Conservation (phyloP, 2,797 vertebrate species). For the Pangasius djambal region DNA sequence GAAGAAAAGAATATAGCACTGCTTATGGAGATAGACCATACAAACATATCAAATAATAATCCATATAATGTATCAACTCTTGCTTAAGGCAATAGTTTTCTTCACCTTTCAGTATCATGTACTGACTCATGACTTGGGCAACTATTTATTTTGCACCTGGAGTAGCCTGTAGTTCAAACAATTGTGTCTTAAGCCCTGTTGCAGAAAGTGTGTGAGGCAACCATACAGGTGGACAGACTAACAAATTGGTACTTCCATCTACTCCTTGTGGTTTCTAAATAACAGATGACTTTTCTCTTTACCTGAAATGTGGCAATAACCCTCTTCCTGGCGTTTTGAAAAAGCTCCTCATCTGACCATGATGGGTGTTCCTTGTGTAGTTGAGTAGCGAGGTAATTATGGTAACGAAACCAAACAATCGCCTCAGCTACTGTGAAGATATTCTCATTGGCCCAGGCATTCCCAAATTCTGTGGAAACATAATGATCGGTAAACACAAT, state of each 20-base stretch:
- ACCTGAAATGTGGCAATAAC: slow-evolving; percentile 95
- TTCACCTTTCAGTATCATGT: slow-evolving; percentile 14
- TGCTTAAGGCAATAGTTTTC: neutral
- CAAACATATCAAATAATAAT: slow-evolving; percentile 19
- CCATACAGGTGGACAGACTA: slow-evolving; percentile 37
- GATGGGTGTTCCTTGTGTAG: slow-evolving; percentile 74
- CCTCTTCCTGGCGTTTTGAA: slow-evolving; percentile 89
- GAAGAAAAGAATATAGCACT: slow-evolving; percentile 32
- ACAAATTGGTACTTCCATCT: slow-evolving; percentile 45
- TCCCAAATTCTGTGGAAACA: slow-evolving; percentile 85
- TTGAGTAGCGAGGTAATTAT: slow-evolving; percentile 83
- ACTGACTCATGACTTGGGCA: slow-evolving; percentile 28
- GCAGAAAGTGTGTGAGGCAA: slow-evolving; percentile 45
- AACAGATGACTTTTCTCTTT: slow-evolving; percentile 64
- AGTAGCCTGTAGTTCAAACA: slow-evolving; percentile 44
- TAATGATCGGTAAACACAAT: neutral
- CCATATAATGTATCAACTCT: neutral
- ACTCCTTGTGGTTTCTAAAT: slow-evolving; percentile 57
- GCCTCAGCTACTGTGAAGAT: slow-evolving; percentile 86
- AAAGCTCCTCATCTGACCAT: slow-evolving; percentile 92
- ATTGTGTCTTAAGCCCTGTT: slow-evolving; percentile 26
- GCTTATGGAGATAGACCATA: slow-evolving; percentile 18
- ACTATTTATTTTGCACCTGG: slow-evolving; percentile 15
- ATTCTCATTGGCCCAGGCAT: slow-evolving; percentile 90
- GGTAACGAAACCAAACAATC: slow-evolving; percentile 95